A percentile compares a stretch with the other conserved stretches of the same genome.
phyloP scores from a whole-genome alignment of 2,888 invertebrate genomes.

The Atrina japonica region DNA sequence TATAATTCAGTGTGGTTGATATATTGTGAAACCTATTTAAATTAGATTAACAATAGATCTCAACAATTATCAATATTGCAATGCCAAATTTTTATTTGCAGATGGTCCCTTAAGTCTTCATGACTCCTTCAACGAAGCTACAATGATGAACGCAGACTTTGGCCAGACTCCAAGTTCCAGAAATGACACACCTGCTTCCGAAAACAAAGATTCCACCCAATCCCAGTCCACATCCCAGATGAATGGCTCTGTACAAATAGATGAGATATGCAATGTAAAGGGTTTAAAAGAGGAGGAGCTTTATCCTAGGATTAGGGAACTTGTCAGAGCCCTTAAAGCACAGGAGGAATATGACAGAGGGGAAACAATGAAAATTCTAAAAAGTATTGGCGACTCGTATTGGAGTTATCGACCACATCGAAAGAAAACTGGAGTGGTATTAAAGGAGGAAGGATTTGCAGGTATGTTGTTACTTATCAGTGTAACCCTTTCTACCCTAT shows the following conservation, averaged over 20 bases:
- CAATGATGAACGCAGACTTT: slow-evolving; percentile 49
- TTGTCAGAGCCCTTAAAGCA: slow-evolving; percentile 65
- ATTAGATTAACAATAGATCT: too few species aligned
- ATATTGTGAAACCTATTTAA: too few species aligned
- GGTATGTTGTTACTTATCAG: slow-evolving; percentile 50
- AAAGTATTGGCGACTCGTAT: slow-evolving; percentile 72
- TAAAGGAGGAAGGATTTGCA: slow-evolving; percentile 70
- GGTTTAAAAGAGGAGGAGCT: slow-evolving; percentile 65
- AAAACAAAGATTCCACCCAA: slow-evolving; percentile 22
- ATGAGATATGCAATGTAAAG: slow-evolving; percentile 43
- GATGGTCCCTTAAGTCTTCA: slow-evolving; percentile 73
- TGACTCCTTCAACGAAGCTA: slow-evolving; percentile 55
- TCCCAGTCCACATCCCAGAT: slow-evolving; percentile 49
- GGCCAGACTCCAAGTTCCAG: slow-evolving; percentile 44
- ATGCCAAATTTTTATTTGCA: slow-evolving; percentile 42
- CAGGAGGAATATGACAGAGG: slow-evolving; percentile 72
- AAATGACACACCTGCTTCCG: slow-evolving; percentile 30
- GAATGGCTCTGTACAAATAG: slow-evolving; percentile 44
- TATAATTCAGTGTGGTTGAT: too few species aligned
- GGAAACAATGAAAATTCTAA: slow-evolving; percentile 71
- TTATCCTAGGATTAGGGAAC: slow-evolving; percentile 59
- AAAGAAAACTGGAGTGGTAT: slow-evolving; percentile 61
- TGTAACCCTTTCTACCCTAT: too few species aligned
- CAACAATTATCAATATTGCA: too few species aligned
- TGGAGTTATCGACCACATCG: slow-evolving; percentile 68